Conservation (phyloP, 2,797 vertebrate genomes). For the Micromesistius poutassou region DNA sequence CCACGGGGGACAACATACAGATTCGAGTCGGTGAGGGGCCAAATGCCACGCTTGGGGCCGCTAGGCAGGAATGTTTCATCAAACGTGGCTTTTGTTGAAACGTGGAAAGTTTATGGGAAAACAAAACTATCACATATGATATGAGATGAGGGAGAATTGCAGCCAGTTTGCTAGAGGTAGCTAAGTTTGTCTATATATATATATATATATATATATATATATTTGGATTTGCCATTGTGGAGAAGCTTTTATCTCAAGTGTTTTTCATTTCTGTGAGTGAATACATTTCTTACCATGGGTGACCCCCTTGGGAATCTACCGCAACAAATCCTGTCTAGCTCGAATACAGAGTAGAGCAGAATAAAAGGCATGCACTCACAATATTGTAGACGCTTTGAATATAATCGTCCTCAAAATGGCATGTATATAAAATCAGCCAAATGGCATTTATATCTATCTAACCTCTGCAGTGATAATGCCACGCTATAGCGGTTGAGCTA, state of each 20-base stretch:
- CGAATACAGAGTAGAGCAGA: background rate
- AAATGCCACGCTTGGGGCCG: background rate
- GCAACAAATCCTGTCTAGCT: background rate
- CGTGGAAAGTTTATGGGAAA: background rate
- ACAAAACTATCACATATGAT: background rate
- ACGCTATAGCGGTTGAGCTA: background rate
- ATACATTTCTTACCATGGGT: background rate
- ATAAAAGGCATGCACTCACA: background rate
- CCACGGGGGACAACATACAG: slow-evolving; percentile 74
- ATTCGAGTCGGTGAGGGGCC: slow-evolving; percentile 71
- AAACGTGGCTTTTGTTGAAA: background rate
- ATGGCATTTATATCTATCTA: background rate
- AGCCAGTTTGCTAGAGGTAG: background rate
- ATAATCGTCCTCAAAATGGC: background rate
- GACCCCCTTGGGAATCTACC: background rate
- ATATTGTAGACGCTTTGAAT: background rate
- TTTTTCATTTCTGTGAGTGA: background rate
- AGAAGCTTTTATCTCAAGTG: background rate
- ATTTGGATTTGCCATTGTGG: background rate
- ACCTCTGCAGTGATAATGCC: background rate
- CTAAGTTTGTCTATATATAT: background rate
- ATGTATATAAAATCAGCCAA: background rate
- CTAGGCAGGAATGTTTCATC: background rate
- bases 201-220: too few relatives aligned
- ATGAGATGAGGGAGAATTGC: background rate